phyloP scores from a whole-genome alignment of 2,888 invertebrate species.

The Odontocolon sp. region DNA sequence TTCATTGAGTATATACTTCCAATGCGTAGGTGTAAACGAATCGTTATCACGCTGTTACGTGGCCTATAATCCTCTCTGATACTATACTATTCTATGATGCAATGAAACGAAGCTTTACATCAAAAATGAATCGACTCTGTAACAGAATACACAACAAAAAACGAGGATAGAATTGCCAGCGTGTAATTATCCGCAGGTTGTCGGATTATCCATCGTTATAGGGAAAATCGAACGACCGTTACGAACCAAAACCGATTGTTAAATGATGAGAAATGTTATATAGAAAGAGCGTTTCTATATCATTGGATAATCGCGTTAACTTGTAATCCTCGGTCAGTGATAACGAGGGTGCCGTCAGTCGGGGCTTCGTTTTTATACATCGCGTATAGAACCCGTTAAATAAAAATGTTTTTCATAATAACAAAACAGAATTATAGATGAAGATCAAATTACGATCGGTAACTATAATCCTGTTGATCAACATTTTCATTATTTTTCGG shows the following conservation, averaged over 20 bases:
- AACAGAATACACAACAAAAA: no score
- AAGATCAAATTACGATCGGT: not conserved
- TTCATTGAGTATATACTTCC: no score
- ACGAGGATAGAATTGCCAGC: no score
- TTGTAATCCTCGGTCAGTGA: constrained; percentile 13
- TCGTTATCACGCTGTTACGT: no score
- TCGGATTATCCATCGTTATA: not conserved
- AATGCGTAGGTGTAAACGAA: no score
- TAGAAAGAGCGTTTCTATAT: constrained; percentile 31
- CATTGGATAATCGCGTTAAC: constrained; percentile 29
- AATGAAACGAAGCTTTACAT: no score
- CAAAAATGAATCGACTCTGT: no score
- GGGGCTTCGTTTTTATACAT: constrained; percentile 17
- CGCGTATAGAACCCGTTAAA: not conserved
- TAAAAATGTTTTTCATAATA: no score
- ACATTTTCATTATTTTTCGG: not conserved
- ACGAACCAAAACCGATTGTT: not conserved
- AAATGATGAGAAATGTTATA: constrained; percentile 15
- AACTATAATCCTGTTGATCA: not conserved
- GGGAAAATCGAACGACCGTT: not conserved
- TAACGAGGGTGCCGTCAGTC: constrained; percentile 29
- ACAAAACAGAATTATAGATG: not conserved
- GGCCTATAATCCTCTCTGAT: no score
- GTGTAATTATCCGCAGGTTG: not conserved
- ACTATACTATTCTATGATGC: no score